Evolutionary conservation across 1,140 invertebrate genomes (phyloP).

Genomic region (Macrobrachium rosenbergii): DNA sequence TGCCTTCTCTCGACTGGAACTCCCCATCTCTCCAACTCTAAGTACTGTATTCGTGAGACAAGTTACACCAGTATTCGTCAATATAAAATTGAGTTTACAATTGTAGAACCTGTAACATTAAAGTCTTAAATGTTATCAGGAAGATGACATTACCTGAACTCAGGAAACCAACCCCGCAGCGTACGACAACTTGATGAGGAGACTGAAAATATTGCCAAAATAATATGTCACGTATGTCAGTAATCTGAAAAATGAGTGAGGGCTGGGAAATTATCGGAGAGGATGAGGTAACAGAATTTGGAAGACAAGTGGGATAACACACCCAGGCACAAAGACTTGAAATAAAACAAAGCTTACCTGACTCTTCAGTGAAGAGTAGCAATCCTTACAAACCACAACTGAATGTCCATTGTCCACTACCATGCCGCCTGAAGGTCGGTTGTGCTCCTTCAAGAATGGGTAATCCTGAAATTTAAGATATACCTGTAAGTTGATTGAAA

Average conservation of each 20-base stretch:
- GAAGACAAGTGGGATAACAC: slow-evolving; percentile 5
- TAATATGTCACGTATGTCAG: slow-evolving; percentile 51
- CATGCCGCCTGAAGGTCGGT: slow-evolving; percentile 85
- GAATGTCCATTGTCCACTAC: slow-evolving; percentile 90
- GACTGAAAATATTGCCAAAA: slow-evolving; percentile 58
- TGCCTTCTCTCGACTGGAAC: slow-evolving; percentile 83
- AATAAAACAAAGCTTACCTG: slow-evolving; percentile 66
- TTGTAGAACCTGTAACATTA: slow-evolving; percentile 45
- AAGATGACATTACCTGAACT: slow-evolving; percentile 51
- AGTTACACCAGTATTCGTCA: slow-evolving; percentile 53
- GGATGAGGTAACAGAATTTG: background rate
- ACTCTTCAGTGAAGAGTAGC: slow-evolving; percentile 87
- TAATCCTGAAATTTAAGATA: slow-evolving; percentile 70
- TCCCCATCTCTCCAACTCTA: slow-evolving; percentile 90
- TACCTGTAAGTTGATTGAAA: background rate
- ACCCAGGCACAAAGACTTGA: background rate
- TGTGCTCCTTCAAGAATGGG: slow-evolving; percentile 80
- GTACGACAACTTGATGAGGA: slow-evolving; percentile 42
- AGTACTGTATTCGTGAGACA: slow-evolving; percentile 75
- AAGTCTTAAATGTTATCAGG: slow-evolving; percentile 44
- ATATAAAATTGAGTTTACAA: slow-evolving; percentile 2
- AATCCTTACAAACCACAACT: slow-evolving; percentile 92
- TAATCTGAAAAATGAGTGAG: slow-evolving; percentile 35
- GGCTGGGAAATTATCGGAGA: background rate
- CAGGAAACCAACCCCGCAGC: slow-evolving; percentile 46